Conservation (phyloP, 2,888 invertebrate genomes). For the Meiosimyza decipiens region DNA sequence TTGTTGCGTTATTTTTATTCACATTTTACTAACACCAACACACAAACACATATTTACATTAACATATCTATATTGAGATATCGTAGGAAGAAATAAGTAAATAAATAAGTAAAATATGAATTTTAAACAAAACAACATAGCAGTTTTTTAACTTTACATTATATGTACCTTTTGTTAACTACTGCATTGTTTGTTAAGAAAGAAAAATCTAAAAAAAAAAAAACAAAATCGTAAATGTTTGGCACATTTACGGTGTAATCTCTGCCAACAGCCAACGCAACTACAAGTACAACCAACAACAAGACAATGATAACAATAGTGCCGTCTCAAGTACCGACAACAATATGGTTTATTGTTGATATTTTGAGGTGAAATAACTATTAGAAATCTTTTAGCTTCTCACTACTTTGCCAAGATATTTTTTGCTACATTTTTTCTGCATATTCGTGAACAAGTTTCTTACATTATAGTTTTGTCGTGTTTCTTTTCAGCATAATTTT, state of each 20-base stretch:
- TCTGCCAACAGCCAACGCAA: background rate
- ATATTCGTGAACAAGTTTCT: too few species aligned
- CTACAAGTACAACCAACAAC: background rate
- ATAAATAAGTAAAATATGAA: background rate
- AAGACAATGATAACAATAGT: background rate
- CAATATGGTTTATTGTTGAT: conserved; percentile 3
- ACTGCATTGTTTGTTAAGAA: conserved; percentile 30
- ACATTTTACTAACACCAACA: too few species aligned
- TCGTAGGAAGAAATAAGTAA: background rate
- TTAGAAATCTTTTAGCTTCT: too few species aligned
- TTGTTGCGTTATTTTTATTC: too few species aligned
- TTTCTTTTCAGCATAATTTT: too few species aligned
- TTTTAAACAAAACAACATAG: conserved; percentile 12
- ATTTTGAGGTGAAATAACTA: conserved; percentile 11
- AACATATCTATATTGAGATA: background rate
- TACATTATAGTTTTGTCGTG: too few species aligned
- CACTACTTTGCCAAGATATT: too few species aligned
- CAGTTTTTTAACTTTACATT: background rate
- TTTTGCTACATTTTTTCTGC: too few species aligned
- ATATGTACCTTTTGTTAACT: conserved; percentile 4
- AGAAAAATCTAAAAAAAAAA: background rate
- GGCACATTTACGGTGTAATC: conserved; percentile 25
- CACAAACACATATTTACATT: too few species aligned
- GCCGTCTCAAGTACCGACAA: background rate
- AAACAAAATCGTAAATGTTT: conserved; percentile 14